Base-by-base conservation (phyloP, 2,113 vertebrate species). In the Grammomys surdaster region DNA sequence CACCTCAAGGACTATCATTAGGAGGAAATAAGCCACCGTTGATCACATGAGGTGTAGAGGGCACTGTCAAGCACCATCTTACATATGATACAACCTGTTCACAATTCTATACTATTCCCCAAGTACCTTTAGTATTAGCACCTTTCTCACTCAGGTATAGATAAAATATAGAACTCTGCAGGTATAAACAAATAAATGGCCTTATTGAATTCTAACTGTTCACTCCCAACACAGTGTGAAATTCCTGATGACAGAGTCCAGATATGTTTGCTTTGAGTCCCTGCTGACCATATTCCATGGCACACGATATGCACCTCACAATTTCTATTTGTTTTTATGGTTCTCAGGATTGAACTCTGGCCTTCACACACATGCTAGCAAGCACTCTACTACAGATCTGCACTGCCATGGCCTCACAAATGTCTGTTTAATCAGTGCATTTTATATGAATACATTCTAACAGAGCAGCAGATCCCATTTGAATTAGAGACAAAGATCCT, bases 391-490 rank as follows among this genome's bases (percentile, higher is more conserved):
- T n/a, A 6, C 65, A 46, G 9, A 51, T 48, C 63, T 69, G 36
- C 22, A 26, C 20, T 26, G 46, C 46, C 31, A 12, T 31, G 33
- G 19, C 26, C 46, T 73, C 86, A 73, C 16, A 89, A 63, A 46
- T 76, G 14, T 65, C 73, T 90, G 72, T 46, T 51, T 48, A 77
- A 36, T 77, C 56, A 14, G 17, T 33, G 13, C 2, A 26, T 77
- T 90, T 78, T 46, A 20, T 46, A 89, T 58, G 26, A 86, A 26
- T 48, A 33, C 36, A 63, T 95, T 96, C 63, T 60, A 96, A 78
- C 36, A 17, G 24, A 84, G 19, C 31, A 82, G 33, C 80, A n/a
- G 26, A 78, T 93, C 20, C 60, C 93, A n/a, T 82, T 81, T 90
- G 80, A 86, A 60, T 89, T 94, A 76, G 19, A 85, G 24, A 51